Base-by-base conservation (phyloP, 1,140 invertebrate genomes). In the Wiebesia pumilae region DNA sequence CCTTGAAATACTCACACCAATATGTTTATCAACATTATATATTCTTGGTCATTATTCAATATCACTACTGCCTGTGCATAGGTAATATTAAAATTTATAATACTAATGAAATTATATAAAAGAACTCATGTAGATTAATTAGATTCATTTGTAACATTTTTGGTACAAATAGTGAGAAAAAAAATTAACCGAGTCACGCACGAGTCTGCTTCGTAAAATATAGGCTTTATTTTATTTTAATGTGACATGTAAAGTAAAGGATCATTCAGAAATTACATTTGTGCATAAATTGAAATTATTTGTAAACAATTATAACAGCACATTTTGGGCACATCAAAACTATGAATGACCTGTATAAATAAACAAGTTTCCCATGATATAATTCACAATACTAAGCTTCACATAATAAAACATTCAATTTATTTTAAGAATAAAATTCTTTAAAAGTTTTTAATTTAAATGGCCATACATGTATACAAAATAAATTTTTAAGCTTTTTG, bases 201-300 rank as follows among this genome's bases (percentile, higher is more conserved):
- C 81, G 85, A 86, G 51, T 40, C 62, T 78, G 73, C 73, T 83
- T 81, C 84, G 65, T 78, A 62, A 86, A 62, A 35, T 24, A 43
- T 47, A 77, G 21, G 80, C 79, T 86, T 86, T 38, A 67, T 81
- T 81, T 81, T 81, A 81, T 43, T 81, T 81, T 67, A 62, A 78
- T 43, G 27, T 75, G 40, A 43, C 71, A 75, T 75, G 38, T 75
- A 40, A 75, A 75, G 35, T n/a, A 43, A 75, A 21, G 38, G 71
- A 75, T 75, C 71, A 75, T 75, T 75, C 71, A n/a, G 71, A 75
- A 75, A 75, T 75, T 75, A 43, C 43, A 43, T n/a, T 75, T n/a
- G 0, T 75, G 43, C 19, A 43, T 75, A 75, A 75, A 75, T 75
- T 75, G 27, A 75, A 40, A 75, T 75, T 75, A 43, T 75, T 43